A percentile compares a stretch with the other conserved stretches of the same genome.
These are phyloP conservation scores for Drosophila grimshawi DNA, from an alignment of 1,140 invertebrate genomes.

Conservation along the genomic window DNA sequence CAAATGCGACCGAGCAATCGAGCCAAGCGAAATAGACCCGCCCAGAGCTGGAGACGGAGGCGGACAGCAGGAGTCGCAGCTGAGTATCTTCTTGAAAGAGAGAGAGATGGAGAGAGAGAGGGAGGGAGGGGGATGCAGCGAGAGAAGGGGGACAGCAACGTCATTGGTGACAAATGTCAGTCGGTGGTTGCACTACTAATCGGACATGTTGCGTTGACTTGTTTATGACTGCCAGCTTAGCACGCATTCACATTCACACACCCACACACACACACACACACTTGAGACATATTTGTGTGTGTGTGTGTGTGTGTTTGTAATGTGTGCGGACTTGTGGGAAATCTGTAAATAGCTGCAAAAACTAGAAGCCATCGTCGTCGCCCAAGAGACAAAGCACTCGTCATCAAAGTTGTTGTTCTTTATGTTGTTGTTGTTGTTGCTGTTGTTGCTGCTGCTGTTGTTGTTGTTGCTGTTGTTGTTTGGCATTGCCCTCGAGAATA, in stretches of 20 bases:
- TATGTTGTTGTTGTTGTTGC: too few species aligned
- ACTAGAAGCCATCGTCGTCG: conserved; percentile 65
- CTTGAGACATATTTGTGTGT: neutral
- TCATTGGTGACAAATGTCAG: conserved; percentile 73
- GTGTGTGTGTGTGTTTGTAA: conserved; percentile 28
- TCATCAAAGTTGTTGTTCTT: conserved; percentile 47
- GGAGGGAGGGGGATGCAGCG: too few species aligned
- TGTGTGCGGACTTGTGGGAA: conserved; percentile 73
- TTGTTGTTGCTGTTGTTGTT: conserved; percentile 4
- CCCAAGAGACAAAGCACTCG: conserved; percentile 52
- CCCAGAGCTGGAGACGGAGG: neutral
- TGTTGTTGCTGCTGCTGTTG: conserved; percentile 13
- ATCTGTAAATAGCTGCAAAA: conserved; percentile 82
- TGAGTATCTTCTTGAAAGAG: neutral
- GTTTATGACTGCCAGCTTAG: conserved; percentile 80
- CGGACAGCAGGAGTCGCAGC: neutral
- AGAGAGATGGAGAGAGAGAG: too few species aligned
- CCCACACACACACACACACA: conserved; percentile 15
- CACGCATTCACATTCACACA: conserved; percentile 48
- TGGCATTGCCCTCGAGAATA: conserved; percentile 52
- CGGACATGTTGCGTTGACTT: conserved; percentile 82
- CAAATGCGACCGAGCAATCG: conserved; percentile 73
- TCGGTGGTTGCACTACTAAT: conserved; percentile 82
- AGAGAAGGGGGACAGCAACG: conserved; percentile 8
- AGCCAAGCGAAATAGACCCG: conserved; percentile 8